Conservation (phyloP, 2,797 vertebrate species). For the Zenarchopterus dispar region DNA sequence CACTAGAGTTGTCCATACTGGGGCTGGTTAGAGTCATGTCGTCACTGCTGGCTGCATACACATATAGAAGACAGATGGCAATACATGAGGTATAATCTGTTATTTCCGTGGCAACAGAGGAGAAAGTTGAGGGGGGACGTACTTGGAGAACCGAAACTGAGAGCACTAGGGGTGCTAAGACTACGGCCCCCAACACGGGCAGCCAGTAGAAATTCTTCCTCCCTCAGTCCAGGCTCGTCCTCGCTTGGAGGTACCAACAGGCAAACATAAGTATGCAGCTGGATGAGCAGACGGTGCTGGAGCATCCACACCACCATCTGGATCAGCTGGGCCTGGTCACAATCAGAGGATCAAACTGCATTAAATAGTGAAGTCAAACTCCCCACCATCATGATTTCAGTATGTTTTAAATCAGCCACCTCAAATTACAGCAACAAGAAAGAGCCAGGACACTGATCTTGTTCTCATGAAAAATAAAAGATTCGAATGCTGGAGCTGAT, state of each 20-base stretch:
- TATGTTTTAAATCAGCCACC: slow-evolving; percentile 25
- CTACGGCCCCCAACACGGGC: slow-evolving; percentile 89
- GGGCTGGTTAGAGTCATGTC: slow-evolving; percentile 99
- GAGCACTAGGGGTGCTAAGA: slow-evolving; percentile 93
- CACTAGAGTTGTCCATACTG: slow-evolving; percentile 98
- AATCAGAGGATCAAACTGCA: slow-evolving; percentile 16
- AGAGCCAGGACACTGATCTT: slow-evolving; percentile 32
- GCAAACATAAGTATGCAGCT: slow-evolving; percentile 96
- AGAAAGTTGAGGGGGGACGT: slow-evolving; percentile 49
- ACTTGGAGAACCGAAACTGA: slow-evolving; percentile 98
- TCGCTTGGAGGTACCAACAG: slow-evolving; percentile 91
- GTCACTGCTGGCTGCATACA: slow-evolving; percentile 92
- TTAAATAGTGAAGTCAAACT: neutral
- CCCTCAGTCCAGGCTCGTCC: slow-evolving; percentile 79
- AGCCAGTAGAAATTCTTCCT: slow-evolving; percentile 86
- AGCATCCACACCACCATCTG: slow-evolving; percentile 99
- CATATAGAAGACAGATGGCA: slow-evolving; percentile 10
- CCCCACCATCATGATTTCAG: slow-evolving; percentile 12
- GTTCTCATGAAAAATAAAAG: slow-evolving; percentile 66
- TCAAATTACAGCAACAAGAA: slow-evolving; percentile 42
- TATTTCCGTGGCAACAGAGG: neutral
- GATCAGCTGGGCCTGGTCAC: slow-evolving; percentile 90
- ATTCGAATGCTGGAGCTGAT: slow-evolving; percentile 20
- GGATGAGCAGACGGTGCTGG: slow-evolving; percentile 92
- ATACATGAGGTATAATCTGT: neutral